Percentiles rank a stretch among this genome's conserved stretches.
Evolutionary conservation across 2,113 vertebrate species (phyloP).

Genomic region (Alosa alosa): DNA sequence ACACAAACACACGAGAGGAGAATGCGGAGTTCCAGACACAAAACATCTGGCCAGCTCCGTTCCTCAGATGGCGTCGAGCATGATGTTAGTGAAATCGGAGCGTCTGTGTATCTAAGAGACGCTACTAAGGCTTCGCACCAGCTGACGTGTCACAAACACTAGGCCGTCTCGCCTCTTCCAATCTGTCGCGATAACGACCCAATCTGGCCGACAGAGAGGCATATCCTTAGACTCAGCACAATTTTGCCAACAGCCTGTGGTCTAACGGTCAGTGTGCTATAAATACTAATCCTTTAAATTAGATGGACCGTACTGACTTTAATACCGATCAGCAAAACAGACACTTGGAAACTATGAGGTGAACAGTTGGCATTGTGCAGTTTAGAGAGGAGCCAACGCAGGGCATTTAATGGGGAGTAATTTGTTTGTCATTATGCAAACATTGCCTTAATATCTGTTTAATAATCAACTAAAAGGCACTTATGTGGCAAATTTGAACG

Average conservation of each 20-base stretch:
- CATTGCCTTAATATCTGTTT: background rate
- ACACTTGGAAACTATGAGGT: background rate
- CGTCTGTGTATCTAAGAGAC: background rate
- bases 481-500: background rate
- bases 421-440: background rate
- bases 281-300: background rate
- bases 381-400: background rate
- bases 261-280: conserved; percentile 4
- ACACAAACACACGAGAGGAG: too few species aligned
- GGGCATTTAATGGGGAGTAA: background rate
- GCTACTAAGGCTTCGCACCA: background rate
- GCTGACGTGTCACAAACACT: background rate
- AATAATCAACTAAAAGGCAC: background rate
- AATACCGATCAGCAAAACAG: background rate
- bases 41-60: too few species aligned
- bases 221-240: conserved; percentile 4
- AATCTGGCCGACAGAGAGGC: background rate
- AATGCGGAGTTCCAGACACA: too few species aligned
- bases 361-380: background rate
- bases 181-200: background rate
- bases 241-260: background rate
- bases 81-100: background rate
- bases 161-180: background rate
- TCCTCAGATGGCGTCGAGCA: too few species aligned
- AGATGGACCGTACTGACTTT: background rate